Evolutionary conservation across 2,888 invertebrate genomes (phyloP).

Genomic region (Electrophaes corylata): DNA sequence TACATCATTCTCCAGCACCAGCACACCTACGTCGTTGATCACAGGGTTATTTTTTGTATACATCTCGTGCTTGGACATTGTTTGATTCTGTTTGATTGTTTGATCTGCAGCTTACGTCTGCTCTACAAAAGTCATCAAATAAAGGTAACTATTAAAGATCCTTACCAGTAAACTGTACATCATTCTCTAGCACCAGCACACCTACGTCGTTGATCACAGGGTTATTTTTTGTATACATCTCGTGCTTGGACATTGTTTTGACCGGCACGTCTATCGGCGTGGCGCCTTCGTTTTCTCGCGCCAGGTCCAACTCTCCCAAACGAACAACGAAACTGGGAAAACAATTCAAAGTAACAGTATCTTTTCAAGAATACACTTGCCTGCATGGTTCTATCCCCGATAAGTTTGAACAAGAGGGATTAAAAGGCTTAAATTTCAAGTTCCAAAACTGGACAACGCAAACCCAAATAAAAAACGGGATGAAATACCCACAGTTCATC

Average conservation of each 20-base stretch:
- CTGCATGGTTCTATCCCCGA: too few species aligned
- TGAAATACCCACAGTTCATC: slow-evolving; percentile 13
- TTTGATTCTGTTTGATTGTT: too few species aligned
- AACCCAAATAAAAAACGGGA: not conserved
- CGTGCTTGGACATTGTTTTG: slow-evolving; percentile 83
- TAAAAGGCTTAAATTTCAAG: too few species aligned
- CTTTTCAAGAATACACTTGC: too few species aligned
- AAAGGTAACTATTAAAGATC: not conserved
- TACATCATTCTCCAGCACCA: slow-evolving; percentile 54
- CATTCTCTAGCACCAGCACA: slow-evolving; percentile 19
- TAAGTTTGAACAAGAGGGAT: too few species aligned
- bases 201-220: slow-evolving; percentile 23
- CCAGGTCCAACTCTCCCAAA: slow-evolving; percentile 88
- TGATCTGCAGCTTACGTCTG: too few species aligned
- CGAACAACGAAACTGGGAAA: slow-evolving; percentile 54
- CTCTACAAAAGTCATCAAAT: too few species aligned
- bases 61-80: slow-evolving; percentile 84
- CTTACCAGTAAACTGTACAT: slow-evolving; percentile 80
- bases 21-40: slow-evolving; percentile 22
- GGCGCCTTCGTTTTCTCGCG: slow-evolving; percentile 80
- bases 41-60: slow-evolving; percentile 64
- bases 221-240: slow-evolving; percentile 74
- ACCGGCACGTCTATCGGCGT: slow-evolving; percentile 82
- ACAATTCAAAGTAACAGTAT: too few species aligned
- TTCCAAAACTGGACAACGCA: too few species aligned